Base-by-base conservation (phyloP, 1,140 invertebrate genomes). In the Riptortus pedestris region DNA sequence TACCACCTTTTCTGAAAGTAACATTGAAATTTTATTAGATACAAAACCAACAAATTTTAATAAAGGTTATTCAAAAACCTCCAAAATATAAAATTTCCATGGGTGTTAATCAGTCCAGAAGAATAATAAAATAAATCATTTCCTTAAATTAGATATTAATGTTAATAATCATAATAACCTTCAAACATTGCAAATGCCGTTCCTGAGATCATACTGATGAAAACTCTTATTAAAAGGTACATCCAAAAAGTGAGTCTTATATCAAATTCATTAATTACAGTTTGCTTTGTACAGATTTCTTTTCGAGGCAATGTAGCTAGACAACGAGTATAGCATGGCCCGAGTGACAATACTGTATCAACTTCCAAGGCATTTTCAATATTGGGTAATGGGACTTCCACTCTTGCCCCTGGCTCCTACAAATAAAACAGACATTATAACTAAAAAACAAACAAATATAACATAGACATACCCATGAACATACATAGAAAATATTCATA, bases 121-220 rank as follows among this genome's bases (percentile, higher is more conserved):
- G n/a, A n/a, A n/a, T n/a, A n/a, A n/a, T n/a, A n/a, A n/a, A n/a
- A n/a, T n/a, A n/a, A n/a, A n/a, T n/a, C n/a, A n/a, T n/a, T n/a
- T n/a, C n/a, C n/a, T n/a, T n/a, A n/a, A n/a, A n/a, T n/a, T n/a
- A n/a, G n/a, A n/a, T n/a, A n/a, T n/a, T n/a, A n/a, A n/a, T n/a
- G n/a, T n/a, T n/a, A n/a, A n/a, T n/a, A n/a, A n/a, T n/a, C n/a
- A n/a, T n/a, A n/a, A n/a, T n/a, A 61, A 70, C 70, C 87, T 75
- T 90, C 88, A 70, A 90, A 88, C 83, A 91, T 87, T 4, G 86
- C 85, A 69, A 86, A 87, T 1, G 84, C 82, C 4, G 86, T 89
- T 0, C 86, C 86, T 45, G 66, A 63, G 22, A 73, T 72, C 38
- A 77, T 72, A 12, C 85, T 83, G 51, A 89, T 82, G 65, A 88